phyloP scores from a whole-genome alignment of 2,797 vertebrate species.

The Crypturellus tataupa region DNA sequence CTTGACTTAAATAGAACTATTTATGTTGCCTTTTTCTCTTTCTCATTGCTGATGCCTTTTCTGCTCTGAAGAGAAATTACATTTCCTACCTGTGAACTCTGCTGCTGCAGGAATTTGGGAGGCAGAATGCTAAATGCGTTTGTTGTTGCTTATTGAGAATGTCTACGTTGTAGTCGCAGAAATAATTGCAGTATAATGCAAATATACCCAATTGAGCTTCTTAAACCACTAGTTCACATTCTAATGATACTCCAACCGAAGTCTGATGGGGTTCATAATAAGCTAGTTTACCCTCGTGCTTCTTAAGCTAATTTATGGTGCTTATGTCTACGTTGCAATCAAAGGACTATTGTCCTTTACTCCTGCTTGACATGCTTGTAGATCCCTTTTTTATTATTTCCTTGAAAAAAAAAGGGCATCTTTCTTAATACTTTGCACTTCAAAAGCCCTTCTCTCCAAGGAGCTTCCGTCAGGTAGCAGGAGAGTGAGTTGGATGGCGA shows the following conservation, averaged over 20 bases:
- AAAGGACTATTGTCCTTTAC: background rate
- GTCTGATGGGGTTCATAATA: background rate
- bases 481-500: background rate
- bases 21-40: background rate
- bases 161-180: background rate
- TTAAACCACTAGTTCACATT: background rate
- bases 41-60: background rate
- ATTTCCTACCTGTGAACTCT: conserved; percentile 12
- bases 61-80: background rate
- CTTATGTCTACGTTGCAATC: background rate
- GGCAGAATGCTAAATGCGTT: conserved; percentile 1
- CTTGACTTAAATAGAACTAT: background rate
- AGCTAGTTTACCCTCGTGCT: background rate
- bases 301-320: background rate
- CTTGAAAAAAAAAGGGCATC: background rate
- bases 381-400: background rate
- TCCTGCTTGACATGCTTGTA: background rate
- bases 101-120: background rate
- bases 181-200: background rate
- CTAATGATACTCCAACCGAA: background rate
- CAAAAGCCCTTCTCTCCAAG: background rate
- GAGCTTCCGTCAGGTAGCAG: background rate
- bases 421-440: background rate
- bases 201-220: background rate
- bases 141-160: background rate